A percentile compares a stretch with the other conserved stretches of the same genome.
Conservation (phyloP, 2,888 invertebrate genomes). For the Drosophila maculinotata region DNA sequence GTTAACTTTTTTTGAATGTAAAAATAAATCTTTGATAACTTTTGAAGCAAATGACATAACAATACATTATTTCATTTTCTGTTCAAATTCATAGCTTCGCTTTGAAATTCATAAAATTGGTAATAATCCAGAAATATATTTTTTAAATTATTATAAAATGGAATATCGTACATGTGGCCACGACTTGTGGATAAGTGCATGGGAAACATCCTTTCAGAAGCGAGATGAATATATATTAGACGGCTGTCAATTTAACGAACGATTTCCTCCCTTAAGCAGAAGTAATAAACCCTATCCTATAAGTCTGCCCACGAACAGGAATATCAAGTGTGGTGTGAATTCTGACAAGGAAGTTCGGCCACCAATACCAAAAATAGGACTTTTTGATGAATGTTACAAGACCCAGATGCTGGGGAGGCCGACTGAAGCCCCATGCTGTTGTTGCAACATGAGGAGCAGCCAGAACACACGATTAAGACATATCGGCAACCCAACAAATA, state of each 20-base stretch:
- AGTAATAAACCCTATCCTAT: too few relatives aligned
- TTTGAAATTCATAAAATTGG: not conserved
- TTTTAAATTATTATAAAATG: slow-evolving; percentile 2
- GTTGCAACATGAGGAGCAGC: not conserved
- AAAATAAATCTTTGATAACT: not conserved
- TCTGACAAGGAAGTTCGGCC: too few relatives aligned
- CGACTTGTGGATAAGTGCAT: slow-evolving; percentile 28
- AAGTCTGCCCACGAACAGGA: too few relatives aligned
- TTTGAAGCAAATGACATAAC: not conserved
- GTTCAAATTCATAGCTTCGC: too few relatives aligned
- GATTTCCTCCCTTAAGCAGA: not conserved
- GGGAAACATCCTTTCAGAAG: not conserved
- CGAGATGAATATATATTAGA: not conserved
- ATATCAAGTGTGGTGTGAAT: too few relatives aligned
- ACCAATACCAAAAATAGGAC: slow-evolving; percentile 25
- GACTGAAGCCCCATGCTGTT: not conserved
- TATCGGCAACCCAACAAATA: too few relatives aligned
- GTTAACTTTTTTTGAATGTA: not conserved
- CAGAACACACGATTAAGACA: too few relatives aligned
- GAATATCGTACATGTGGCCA: not conserved
- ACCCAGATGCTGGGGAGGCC: too few relatives aligned
- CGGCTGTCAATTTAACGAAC: not conserved
- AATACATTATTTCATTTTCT: not conserved
- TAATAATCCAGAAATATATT: not conserved
- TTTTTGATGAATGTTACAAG: slow-evolving; percentile 28